Conservation (phyloP, 1,140 invertebrate species). For the Nebria ingens region DNA sequence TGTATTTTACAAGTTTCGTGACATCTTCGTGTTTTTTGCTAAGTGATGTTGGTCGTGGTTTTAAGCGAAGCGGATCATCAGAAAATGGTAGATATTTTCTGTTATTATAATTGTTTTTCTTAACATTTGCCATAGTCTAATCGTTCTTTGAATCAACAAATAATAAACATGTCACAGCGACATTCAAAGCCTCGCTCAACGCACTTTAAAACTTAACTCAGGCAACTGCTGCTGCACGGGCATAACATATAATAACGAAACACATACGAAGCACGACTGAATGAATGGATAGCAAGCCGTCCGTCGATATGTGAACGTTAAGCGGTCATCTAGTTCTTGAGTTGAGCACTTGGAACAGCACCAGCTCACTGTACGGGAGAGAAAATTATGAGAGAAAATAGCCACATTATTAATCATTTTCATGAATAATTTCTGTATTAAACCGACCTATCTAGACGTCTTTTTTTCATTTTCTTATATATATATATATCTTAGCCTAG, state of each 20-base stretch:
- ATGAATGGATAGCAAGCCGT: neutral
- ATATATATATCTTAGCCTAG: no score
- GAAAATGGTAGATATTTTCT: neutral
- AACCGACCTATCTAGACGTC: no score
- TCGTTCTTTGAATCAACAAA: no score
- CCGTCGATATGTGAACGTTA: neutral
- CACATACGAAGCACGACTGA: constrained; percentile 4
- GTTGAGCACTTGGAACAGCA: no score
- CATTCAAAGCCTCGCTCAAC: neutral
- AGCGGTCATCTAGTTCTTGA: no score
- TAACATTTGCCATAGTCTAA: constrained; percentile 4
- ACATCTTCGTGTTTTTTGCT: constrained; percentile 50
- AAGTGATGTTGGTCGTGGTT: neutral
- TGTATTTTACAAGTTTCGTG: constrained; percentile 59
- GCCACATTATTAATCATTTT: no score
- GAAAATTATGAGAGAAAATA: no score
- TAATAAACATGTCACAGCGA: neutral
- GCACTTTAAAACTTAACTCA: neutral
- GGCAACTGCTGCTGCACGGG: no score
- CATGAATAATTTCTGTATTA: no score
- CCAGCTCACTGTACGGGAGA: no score
- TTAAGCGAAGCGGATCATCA: constrained; percentile 1
- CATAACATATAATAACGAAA: constrained; percentile 2
- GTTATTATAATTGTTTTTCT: constrained; percentile 5
- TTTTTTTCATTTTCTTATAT: no score